Base-by-base conservation (phyloP, 2,888 invertebrate species). In the Ormyrus pomaceus region DNA sequence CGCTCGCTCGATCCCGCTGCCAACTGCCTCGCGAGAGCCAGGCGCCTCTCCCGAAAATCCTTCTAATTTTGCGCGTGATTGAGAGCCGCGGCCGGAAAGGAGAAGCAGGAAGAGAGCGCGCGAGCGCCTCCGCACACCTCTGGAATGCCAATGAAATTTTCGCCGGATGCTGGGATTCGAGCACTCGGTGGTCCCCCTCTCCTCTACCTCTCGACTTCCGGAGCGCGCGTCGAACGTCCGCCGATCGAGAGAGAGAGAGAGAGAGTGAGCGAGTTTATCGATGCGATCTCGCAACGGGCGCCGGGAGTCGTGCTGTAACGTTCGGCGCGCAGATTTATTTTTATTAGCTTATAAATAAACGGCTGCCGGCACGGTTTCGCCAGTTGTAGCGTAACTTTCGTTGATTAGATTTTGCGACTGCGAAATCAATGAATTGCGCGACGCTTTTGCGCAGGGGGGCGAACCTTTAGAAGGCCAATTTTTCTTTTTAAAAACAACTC, bases 341-440 rank as follows among this genome's bases (percentile, higher is more conserved):
- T 66, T 76, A 71, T 76, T 76, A 76, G 50, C 66, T 80, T 76
- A 76, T 76, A 76, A 80, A 80, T 80, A 80, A 76, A 66, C 56
- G 65, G 46, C n/a, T 2, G 50, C 8, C 64, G 48, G 56, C 9
- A 61, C 58, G 53, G 55, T 79, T 74, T 34, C 34, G 34, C 34
- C 34, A 34, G 34, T 34, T 46, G 34, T 65, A 6, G 59, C 45
- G 9, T 8, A n/a, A 6, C 19, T 50, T 56, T 58, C 53, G 73
- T 61, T 50, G 71, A 50, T n/a, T 11, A 46, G 13, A 58, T 19
- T 58, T 58, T 50, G 61, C 34, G 34, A 34, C 34, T 34, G 34
- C 34, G 34, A 34, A 34, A 34, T 34, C 34, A 34, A 34, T 34
- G 34, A 34, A 0, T 34, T 4, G 34, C 34, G 34, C 34, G 34